Evolutionary conservation across 1,140 invertebrate species (phyloP).

Genomic region (Heliothis subflexa): DNA sequence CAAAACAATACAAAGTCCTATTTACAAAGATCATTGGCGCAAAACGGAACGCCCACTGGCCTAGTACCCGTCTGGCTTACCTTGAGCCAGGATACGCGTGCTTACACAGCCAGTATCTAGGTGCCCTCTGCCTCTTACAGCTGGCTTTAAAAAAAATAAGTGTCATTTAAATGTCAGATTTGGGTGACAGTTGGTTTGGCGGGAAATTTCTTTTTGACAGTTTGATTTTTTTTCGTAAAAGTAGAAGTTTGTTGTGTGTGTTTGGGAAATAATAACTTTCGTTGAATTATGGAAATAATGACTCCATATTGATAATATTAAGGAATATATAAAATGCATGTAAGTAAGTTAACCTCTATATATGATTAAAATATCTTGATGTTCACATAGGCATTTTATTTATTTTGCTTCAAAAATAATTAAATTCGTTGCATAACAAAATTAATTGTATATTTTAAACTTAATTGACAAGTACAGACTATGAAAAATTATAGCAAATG

Average conservation of each 20-base stretch:
- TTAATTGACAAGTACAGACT: background rate
- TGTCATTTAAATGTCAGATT: background rate
- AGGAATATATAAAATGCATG: slow-evolving; percentile 51
- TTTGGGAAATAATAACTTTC: background rate
- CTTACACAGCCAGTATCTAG: slow-evolving; percentile 46
- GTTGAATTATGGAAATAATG: too few species aligned
- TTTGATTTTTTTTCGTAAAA: background rate
- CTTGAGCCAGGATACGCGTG: slow-evolving; percentile 56
- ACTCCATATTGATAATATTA: background rate
- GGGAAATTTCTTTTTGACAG: background rate
- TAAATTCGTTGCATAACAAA: too few species aligned
- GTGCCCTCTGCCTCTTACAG: slow-evolving; percentile 25
- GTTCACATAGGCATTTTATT: too few species aligned
- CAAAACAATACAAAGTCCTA: slow-evolving; percentile 59
- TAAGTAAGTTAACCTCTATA: slow-evolving; percentile 42
- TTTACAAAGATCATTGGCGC: slow-evolving; percentile 57
- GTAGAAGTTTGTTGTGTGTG: background rate
- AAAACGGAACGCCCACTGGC: slow-evolving; percentile 63
- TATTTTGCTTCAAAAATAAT: too few species aligned
- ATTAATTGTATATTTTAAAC: too few species aligned
- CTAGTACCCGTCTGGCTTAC: slow-evolving; percentile 59
- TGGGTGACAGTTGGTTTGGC: slow-evolving; percentile 21
- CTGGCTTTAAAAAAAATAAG: slow-evolving; percentile 33
- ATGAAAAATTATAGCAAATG: background rate
- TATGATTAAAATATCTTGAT: background rate